Conservation (phyloP, 2,113 vertebrate species). For the Clarias magur region DNA sequence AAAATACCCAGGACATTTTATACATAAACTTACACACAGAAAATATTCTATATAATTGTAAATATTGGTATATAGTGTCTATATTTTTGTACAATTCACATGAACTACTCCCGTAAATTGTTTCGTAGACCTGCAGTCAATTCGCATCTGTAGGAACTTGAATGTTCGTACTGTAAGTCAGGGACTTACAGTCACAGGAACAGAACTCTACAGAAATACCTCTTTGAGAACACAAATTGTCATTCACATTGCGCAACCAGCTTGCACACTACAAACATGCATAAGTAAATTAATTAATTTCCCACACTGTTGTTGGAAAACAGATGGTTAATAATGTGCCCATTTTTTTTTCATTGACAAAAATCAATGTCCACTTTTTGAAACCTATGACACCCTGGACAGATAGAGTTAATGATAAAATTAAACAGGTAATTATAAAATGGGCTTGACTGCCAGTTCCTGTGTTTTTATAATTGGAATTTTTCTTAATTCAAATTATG, state of each 20-base stretch:
- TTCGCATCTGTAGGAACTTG: too few species aligned
- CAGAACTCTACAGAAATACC: not conserved
- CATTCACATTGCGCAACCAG: not conserved
- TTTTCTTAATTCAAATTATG: constrained; percentile 49
- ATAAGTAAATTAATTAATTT: not conserved
- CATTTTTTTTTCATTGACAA: not conserved
- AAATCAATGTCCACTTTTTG: not conserved
- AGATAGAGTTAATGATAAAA: not conserved
- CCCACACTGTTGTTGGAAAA: not conserved
- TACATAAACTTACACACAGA: too few species aligned
- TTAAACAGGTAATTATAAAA: not conserved
- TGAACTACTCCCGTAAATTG: too few species aligned
- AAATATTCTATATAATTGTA: too few species aligned
- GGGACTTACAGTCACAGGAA: not conserved
- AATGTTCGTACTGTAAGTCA: too few species aligned
- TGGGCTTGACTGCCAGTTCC: not conserved
- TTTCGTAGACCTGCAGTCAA: too few species aligned
- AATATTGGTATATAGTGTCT: too few species aligned
- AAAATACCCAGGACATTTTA: too few species aligned
- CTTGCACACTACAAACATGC: not conserved
- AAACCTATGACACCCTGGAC: not conserved
- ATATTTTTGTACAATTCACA: too few species aligned
- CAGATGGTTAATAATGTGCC: not conserved
- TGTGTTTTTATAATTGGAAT: not conserved
- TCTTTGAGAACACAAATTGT: not conserved